Evolutionary conservation across 1,140 invertebrate genomes (phyloP).

Genomic region (Ruditapes philippinarum): DNA sequence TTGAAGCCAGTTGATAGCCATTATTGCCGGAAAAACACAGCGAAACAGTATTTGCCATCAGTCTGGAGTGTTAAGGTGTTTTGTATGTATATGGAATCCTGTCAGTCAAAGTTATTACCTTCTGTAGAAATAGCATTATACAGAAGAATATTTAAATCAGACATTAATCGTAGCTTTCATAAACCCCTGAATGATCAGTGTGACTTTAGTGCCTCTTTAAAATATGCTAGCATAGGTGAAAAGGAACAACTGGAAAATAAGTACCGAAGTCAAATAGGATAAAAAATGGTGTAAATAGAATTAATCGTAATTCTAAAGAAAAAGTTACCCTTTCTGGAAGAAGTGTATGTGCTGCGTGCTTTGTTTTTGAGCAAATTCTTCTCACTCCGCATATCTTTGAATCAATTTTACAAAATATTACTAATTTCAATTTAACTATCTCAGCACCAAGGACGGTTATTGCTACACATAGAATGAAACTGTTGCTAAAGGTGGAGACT

Average conservation of each 20-base stretch:
- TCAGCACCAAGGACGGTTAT: neutral
- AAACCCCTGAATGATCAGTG: conserved; percentile 41
- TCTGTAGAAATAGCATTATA: neutral
- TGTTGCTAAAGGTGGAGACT: neutral
- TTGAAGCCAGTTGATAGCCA: neutral
- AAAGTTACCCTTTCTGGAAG: neutral
- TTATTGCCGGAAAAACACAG: neutral
- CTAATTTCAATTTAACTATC: conserved; percentile 23
- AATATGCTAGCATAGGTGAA: neutral
- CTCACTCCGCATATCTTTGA: conserved; percentile 20
- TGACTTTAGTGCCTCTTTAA: neutral
- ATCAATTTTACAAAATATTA: conserved; percentile 21
- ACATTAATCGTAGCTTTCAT: conserved; percentile 28
- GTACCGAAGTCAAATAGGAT: neutral
- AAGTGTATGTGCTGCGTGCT: neutral
- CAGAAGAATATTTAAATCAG: neutral
- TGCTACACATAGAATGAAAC: conserved; percentile 32
- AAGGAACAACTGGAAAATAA: neutral
- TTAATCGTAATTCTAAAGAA: neutral
- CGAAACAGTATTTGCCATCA: neutral
- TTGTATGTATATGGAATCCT: neutral
- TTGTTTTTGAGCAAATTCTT: conserved; percentile 1
- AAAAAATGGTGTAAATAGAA: neutral
- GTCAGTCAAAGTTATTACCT: too few relatives aligned
- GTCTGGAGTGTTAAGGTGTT: neutral